These are phyloP conservation scores for Corythoichthys intestinalis DNA, from an alignment of 2,113 vertebrate genomes.

Conservation along the genomic window DNA sequence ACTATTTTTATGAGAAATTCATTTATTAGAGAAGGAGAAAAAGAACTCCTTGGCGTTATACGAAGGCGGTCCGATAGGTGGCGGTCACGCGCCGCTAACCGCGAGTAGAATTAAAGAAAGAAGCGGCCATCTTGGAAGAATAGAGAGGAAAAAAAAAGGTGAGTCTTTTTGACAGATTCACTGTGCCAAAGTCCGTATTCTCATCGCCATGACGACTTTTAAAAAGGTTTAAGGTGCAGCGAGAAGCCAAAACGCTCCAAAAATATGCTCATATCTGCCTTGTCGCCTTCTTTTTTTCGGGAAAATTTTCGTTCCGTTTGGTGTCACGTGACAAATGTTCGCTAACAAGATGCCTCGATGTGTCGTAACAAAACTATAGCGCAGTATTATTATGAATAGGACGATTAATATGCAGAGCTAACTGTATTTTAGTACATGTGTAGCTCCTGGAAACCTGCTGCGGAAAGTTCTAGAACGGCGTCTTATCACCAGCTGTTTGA, in stretches of 20 bases:
- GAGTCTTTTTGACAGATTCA: slow-evolving; percentile 1
- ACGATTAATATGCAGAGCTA: slow-evolving; percentile 24
- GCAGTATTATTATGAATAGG: slow-evolving; percentile 6
- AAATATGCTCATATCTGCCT: slow-evolving; percentile 28
- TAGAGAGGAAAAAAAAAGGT: neutral
- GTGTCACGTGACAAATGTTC: slow-evolving; percentile 5
- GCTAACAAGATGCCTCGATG: slow-evolving; percentile 10
- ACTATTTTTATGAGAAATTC: slow-evolving; percentile 6
- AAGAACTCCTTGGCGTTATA: neutral
- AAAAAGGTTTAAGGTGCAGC: slow-evolving; percentile 27
- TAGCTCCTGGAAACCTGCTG: slow-evolving; percentile 39
- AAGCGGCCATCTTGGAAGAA: neutral
- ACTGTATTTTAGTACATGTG: slow-evolving; percentile 24
- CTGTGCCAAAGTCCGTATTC: slow-evolving; percentile 47
- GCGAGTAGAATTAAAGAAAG: neutral
- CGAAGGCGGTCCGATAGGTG: neutral
- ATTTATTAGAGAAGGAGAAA: neutral
- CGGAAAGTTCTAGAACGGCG: neutral
- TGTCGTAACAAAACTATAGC: slow-evolving; percentile 34
- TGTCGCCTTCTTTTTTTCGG: slow-evolving; percentile 33
- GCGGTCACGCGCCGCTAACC: too few relatives aligned
- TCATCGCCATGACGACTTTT: slow-evolving; percentile 31
- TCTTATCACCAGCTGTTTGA: slow-evolving; percentile 67
- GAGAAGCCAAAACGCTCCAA: slow-evolving; percentile 48
- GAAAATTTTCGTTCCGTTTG: neutral